Base-by-base conservation (phyloP, 2,888 invertebrate genomes). In the Netelia melanura region DNA sequence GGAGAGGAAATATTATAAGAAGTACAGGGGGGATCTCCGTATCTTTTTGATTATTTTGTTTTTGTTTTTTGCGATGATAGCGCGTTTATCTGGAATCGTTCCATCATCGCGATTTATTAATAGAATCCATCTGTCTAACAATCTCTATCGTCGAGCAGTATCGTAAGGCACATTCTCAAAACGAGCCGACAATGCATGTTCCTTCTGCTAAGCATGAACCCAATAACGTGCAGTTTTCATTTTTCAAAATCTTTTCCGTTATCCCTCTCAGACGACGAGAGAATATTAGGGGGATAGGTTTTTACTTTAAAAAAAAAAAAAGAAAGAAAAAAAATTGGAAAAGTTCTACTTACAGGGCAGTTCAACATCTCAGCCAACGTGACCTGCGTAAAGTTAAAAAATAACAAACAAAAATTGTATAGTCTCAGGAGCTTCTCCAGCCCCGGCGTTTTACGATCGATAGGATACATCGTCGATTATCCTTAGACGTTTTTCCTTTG, bases 121-220 rank as follows among this genome's bases (percentile, higher is more conserved):
- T 71, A 76, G 62, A 76, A 82, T 80, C 61, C 79, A 76, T 70
- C 67, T 56, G 70, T 85, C 84, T 70, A 85, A 85, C 74, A 85
- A 75, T 79, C 48, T 48, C 78, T 83, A 74, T 84, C 86, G 86
- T 89, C 86, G 83, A 88, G 87, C 87, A 87, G 86, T 88, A 90
- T 90, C 88, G 88, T 91, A 91, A 91, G 91, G 91, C 91, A 91
- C 91, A 91, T 90, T 89, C 89, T 89, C 85, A 86, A 89, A 87
- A 89, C 87, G 86, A 87, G 86, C 86, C 87, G 78, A 85, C 83
- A 61, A 70, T 64, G 78, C 25, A 65, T 52, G 38, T 38, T 85
- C 54, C 62, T 62, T 71, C 43, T 44, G 61, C 75, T 25, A 44
- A 68, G 25, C 62, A 77, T 54, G 65, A 61, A 72, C 61, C 25